Conservation (phyloP, 2,888 invertebrate species). For the Philereme vetulata region DNA sequence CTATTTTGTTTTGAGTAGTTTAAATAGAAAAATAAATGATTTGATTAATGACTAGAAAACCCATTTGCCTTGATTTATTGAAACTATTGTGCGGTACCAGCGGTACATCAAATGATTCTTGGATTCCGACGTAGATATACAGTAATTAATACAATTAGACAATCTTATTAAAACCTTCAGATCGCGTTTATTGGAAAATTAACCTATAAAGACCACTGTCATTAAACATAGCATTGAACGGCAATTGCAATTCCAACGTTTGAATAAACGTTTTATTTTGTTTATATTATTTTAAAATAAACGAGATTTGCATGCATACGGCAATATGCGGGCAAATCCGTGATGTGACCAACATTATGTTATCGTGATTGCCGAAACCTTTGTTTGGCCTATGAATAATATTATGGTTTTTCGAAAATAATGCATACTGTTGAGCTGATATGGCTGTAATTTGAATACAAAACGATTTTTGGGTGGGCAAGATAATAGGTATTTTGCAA, state of each 20-base stretch:
- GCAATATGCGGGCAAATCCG: constrained; percentile 9
- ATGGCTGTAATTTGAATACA: constrained; percentile 24
- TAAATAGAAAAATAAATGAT: not conserved
- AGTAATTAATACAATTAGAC: constrained; percentile 12
- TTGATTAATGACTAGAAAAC: not conserved
- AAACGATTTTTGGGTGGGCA: not conserved
- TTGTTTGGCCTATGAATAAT: constrained; percentile 33
- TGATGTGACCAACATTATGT: constrained; percentile 34
- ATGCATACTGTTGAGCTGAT: constrained; percentile 17
- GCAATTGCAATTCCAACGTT: not conserved
- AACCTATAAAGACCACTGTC: constrained; percentile 1
- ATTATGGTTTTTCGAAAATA: constrained; percentile 27
- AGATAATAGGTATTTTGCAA: not conserved
- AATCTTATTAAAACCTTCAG: constrained; percentile 5
- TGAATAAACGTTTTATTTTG: too few relatives aligned
- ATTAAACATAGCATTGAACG: constrained; percentile 3
- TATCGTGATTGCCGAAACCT: constrained; percentile 34
- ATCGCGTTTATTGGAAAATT: constrained; percentile 11
- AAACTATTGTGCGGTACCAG: constrained; percentile 1
- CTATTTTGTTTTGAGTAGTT: too few relatives aligned
- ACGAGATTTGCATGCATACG: constrained; percentile 27
- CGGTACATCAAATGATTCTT: constrained; percentile 6
- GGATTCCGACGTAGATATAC: constrained; percentile 1
- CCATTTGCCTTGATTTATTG: constrained; percentile 7
- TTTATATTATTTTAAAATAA: constrained; percentile 6